A percentile compares a stretch with the other conserved stretches of the same genome.
Conservation (phyloP, 2,113 vertebrate species). For the Parotia lawesii region DNA sequence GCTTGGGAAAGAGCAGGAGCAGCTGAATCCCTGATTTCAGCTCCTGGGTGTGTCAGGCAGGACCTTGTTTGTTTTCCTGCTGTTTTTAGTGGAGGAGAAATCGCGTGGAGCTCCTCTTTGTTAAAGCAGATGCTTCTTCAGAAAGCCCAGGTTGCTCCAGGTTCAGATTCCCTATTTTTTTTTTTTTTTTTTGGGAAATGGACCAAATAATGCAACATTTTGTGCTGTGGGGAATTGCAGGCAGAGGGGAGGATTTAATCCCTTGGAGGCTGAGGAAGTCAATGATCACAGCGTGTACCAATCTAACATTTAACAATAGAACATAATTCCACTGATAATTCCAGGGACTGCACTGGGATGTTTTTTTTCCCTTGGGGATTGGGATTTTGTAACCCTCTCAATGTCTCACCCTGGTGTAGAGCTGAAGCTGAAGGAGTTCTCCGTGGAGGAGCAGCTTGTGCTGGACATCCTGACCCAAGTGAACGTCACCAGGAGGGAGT, state of each 20-base stretch:
- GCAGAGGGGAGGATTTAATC: not conserved
- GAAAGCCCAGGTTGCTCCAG: not conserved
- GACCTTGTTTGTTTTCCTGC: not conserved
- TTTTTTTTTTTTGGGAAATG: not conserved
- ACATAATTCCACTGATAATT: too few relatives aligned
- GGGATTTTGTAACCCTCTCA: not conserved
- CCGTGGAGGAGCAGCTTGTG: conserved; percentile 79
- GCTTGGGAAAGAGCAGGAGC: not conserved
- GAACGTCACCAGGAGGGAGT: conserved; percentile 86
- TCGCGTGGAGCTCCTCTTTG: not conserved
- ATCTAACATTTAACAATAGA: not conserved
- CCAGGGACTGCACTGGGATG: not conserved
- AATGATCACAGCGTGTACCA: accelerated
- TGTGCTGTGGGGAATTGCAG: not conserved
- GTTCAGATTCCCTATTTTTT: not conserved
- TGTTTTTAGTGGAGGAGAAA: not conserved
- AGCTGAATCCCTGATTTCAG: not conserved
- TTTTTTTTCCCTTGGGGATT: too few relatives aligned
- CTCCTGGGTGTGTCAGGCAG: not conserved
- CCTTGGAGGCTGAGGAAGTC: not conserved
- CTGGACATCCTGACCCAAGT: conserved; percentile 91
- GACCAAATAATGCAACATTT: not conserved
- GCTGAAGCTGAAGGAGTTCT: conserved; percentile 81
- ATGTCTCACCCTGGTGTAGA: conserved; percentile 55
- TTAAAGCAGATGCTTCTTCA: not conserved